Base-by-base conservation (phyloP, 2,888 invertebrate genomes). In the Caenorhabditis wallacei region DNA sequence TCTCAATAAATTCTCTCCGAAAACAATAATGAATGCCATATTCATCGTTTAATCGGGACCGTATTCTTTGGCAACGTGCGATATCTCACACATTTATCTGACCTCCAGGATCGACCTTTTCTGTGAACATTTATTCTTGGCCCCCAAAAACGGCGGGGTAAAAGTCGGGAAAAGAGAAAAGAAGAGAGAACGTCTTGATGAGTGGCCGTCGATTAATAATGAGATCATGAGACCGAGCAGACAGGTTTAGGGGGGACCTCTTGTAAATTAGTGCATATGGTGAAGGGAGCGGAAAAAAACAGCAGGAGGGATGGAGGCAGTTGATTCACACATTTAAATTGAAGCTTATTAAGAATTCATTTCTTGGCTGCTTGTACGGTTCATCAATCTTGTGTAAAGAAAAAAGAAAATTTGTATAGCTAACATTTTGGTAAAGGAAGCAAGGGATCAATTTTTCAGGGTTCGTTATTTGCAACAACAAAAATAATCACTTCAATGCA, bases 1-100 rank as follows among this genome's bases (percentile, higher is more conserved):
- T 53, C 16, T 63, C 35, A 8, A 66, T 37, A 22, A 22, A 22
- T 35, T 22, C 54, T 7, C 3, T 22, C n/a, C n/a, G n/a, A 48
- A 35, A 24, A 68, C 48, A 68, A 68, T 68, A 16, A 26, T 16
- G 48, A 22, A 68, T 48, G 18, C 51, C 18, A 20, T 20, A 48
- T 37, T 37, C 30, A 35, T 54, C n/a, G 7, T 11, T 48, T 16
- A 22, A 26, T n/a, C 56, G 48, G 54, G 54, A 24, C 53, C 35
- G n/a, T 64, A 53, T 69, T 54, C 64, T 40, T 71, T 63, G 75
- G 56, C 70, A 81, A 70, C 22, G 81, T 54, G 81, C 75, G 81
- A 81, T 81, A 81, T 81, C 81, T 81, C 81, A 66, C 81, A 81
- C 81, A 56, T 69, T 43, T 68, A 81, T 81, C 81, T 81, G 81